Percentiles rank a stretch among this genome's conserved stretches.
phyloP scores from a whole-genome alignment of 2,888 invertebrate species.

The Heliconius sara region DNA sequence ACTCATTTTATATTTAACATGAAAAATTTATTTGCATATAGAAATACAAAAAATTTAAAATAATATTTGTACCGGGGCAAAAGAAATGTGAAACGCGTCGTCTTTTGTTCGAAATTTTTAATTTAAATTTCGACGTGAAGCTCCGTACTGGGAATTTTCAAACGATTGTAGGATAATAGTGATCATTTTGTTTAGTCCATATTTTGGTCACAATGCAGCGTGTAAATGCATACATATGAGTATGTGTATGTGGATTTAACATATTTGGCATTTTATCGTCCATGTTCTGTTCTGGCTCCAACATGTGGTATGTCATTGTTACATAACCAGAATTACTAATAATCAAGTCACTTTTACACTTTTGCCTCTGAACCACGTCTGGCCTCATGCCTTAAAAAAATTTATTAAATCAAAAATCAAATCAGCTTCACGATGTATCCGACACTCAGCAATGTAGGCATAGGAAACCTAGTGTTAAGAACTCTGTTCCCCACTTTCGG shows the following conservation, averaged over 20 bases:
- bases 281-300: background rate
- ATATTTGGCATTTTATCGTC: conserved; percentile 14
- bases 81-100: conserved; percentile 1
- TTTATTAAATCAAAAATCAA: too few relatives aligned
- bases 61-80: background rate
- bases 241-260: background rate
- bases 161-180: conserved; percentile 16
- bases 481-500: too few relatives aligned
- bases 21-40: background rate
- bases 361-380: too few relatives aligned
- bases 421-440: too few relatives aligned
- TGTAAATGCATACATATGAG: background rate
- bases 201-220: conserved; percentile 7
- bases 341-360: too few relatives aligned
- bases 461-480: too few relatives aligned
- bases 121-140: conserved; percentile 15
- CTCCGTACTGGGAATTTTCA: conserved; percentile 5
- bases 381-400: too few relatives aligned
- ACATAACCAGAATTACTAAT: too few relatives aligned
- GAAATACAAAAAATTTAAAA: background rate
- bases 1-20: background rate
- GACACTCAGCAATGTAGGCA: too few relatives aligned
- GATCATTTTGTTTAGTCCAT: conserved; percentile 4
- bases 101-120: conserved; percentile 5
- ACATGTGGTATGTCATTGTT: too few relatives aligned